Base-by-base conservation (phyloP, 1,140 invertebrate species). In the Drosophila watanabei region DNA sequence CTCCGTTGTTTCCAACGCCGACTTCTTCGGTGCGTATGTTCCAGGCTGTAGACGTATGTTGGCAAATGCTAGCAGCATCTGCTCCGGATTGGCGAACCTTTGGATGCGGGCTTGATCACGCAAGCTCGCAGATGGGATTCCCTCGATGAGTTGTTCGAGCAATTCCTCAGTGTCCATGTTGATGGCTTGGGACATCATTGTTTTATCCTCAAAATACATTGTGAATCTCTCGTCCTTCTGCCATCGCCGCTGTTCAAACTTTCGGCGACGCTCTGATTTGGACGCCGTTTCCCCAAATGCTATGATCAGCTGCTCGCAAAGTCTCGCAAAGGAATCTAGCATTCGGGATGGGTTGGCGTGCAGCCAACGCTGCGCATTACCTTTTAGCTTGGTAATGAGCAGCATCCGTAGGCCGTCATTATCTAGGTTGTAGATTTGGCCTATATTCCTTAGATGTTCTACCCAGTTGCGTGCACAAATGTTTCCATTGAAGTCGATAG, bases 171-270 rank as follows among this genome's bases (percentile, higher is more conserved):
- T 54, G n/a, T 54, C 30, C 11, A 33, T 32, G 51, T 18, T 54
- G 30, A 54, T 32, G 30, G 28, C 10, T 54, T 54, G n/a, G 30
- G 51, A 54, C 51, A 54, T 54, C n/a, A 18, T 54, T 4, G 4
- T 13, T 2, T 54, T 52, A 2, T 54, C 6, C 4, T 18, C n/a
- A 6, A 14, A 46, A 20, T 46, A 46, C 9, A 43, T 43, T 9
- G n/a, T 43, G 8, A 43, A 43, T 16, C 41, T 6, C 41, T 43
- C n/a, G 41, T 43, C n/a, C 41, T n/a, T 4, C 9, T n/a, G 18
- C 43, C 43, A 45, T 13, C 20, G 11, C 0, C n/a, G n/a, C 1
- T 41, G 39, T 0, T 41, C 16, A n/a, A 41, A 41, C n/a, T 4
- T 41, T 4, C 16, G 6, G 9, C n/a, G n/a, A 1, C 4, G 41